A percentile compares a stretch with the other conserved stretches of the same genome.
These are phyloP conservation scores for Geophilus truncorum DNA, from an alignment of 2,888 invertebrate species.

Conservation along the genomic window DNA sequence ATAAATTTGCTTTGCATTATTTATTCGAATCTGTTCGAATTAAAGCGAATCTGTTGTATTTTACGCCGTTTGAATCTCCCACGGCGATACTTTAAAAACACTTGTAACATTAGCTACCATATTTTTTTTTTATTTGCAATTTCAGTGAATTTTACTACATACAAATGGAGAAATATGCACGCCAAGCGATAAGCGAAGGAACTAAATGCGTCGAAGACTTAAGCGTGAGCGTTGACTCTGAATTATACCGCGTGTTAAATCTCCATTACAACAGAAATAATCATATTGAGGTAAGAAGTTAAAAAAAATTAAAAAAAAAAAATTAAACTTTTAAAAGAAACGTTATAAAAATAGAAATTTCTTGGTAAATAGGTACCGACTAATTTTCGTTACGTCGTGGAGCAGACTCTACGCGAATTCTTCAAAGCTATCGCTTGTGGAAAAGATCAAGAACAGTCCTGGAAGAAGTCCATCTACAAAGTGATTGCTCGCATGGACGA, in stretches of 20 bases:
- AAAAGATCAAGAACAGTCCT: conserved; percentile 97
- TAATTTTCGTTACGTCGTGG: conserved; percentile 94
- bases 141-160: conserved; percentile 99
- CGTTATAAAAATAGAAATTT: no score
- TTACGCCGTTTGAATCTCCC: background rate
- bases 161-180: conserved; percentile 99
- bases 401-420: conserved; percentile 97
- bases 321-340: background rate
- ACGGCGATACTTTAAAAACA: background rate
- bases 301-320: background rate
- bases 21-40: conserved; percentile 12
- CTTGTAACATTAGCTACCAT: background rate
- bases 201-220: conserved; percentile 87
- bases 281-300: conserved; percentile 77
- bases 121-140: conserved; percentile 43
- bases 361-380: conserved; percentile 75
- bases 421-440: conserved; percentile 95
- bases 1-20: conserved; percentile 25
- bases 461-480: conserved; percentile 99
- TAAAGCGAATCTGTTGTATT: conserved; percentile 14
- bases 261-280: conserved; percentile 98
- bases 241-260: conserved; percentile 95
- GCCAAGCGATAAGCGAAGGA: conserved; percentile 96
- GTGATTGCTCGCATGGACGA: conserved; percentile 98
- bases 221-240: conserved; percentile 89